Evolutionary conservation across 2,113 vertebrate genomes (phyloP).

Genomic region (Paradoxurus hermaphroditus): DNA sequence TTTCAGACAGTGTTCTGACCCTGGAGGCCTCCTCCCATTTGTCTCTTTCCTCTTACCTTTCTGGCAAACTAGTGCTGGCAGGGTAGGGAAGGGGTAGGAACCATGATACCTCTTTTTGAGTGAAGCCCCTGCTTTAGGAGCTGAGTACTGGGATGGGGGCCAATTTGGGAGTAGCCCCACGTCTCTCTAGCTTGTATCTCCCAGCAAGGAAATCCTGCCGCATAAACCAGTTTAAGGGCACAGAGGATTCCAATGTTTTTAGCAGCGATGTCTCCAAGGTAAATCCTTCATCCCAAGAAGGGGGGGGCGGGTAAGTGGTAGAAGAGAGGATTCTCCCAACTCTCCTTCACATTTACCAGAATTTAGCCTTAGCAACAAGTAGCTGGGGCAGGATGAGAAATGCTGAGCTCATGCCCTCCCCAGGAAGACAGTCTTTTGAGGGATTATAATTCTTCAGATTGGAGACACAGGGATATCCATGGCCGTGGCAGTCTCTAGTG

Average conservation of each 20-base stretch:
- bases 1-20: background rate
- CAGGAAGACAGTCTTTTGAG: background rate
- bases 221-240: background rate
- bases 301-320: rapidly evolving
- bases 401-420: background rate
- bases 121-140: background rate
- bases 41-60: background rate
- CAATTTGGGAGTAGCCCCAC: background rate
- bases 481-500: background rate
- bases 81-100: background rate
- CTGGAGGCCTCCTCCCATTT: background rate
- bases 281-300: background rate
- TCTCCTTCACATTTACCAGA: background rate
- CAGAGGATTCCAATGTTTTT: background rate
- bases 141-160: background rate
- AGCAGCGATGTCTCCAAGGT: background rate
- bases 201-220: background rate
- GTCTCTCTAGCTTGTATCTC: background rate
- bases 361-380: background rate
- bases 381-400: background rate
- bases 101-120: background rate
- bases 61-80: background rate
- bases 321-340: background rate
- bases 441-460: background rate
- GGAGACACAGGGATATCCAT: background rate